Base-by-base conservation (phyloP, 2,888 invertebrate species). In the Pollenia labialis region DNA sequence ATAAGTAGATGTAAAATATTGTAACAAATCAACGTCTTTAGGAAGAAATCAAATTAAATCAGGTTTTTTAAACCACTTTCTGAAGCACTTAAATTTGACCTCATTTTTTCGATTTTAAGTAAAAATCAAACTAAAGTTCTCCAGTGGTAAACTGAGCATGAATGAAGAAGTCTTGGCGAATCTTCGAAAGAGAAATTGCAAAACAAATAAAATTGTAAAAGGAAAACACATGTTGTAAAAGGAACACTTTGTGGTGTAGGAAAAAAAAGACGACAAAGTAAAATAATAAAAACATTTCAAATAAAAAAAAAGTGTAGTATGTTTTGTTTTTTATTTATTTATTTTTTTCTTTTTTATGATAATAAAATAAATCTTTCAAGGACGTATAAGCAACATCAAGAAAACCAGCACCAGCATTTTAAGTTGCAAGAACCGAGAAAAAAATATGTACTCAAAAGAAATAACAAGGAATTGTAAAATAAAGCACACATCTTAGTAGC, bases 301-400 rank as follows among this genome's bases (percentile, higher is more conserved):
- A 23, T 23, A 23, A 23, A 23, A 69, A 48, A 50, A 80, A 62
- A 68, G 23, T 80, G 77, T 71, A 46, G 64, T 12, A 48, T 64
- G n/a, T 58, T 48, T 23, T n/a, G 40, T 40, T 75, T 69, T 68
- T 32, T 23, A 23, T 23, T 74, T 48, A 32, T 66, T 32, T 68
- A 69, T 44, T 18, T n/a, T 10, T 44, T 44, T 52, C 7, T 16
- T 23, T 60, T 4, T n/a, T 52, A 16, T 10, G 74, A 82, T 86
- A 86, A 86, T 83, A 86, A 86, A 86, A 86, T 83, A 86, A 83
- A 83, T 86, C 71, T 86, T 86, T 86, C 86, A 86, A 86, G 86
- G 86, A 86, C 86, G 86, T 40, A 40, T 52, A 77, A 68, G 75
- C 85, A 81, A 64, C 46, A 72, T 46, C 56, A 72, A 42, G 23